Evolutionary conservation across 2,888 invertebrate genomes (phyloP).

Genomic region (Drosophila formosana): DNA sequence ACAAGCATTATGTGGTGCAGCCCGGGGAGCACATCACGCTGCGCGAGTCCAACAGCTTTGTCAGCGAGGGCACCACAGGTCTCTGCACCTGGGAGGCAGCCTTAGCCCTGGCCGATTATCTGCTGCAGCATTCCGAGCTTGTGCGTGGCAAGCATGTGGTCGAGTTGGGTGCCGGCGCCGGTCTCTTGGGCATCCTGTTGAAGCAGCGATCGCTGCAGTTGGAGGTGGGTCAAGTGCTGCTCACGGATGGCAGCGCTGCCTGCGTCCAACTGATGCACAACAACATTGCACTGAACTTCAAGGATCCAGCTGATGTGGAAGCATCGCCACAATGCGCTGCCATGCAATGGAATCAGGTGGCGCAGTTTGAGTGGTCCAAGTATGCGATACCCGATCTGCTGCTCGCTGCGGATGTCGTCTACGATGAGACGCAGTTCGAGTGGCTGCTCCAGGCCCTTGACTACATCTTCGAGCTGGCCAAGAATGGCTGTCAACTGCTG

Average conservation of each 20-base stretch:
- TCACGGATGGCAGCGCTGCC: conserved; percentile 90
- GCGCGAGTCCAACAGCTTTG: conserved; percentile 90
- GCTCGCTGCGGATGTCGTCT: conserved; percentile 88
- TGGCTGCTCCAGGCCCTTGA: conserved; percentile 85
- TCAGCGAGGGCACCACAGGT: conserved; percentile 92
- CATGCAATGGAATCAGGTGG: conserved; percentile 86
- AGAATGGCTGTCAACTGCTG: conserved; percentile 84
- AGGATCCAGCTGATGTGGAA: background rate
- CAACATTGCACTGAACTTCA: conserved; percentile 88
- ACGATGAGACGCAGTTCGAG: conserved; percentile 87
- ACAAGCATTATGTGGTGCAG: conserved; percentile 87
- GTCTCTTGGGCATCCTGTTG: conserved; percentile 89
- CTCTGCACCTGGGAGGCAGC: conserved; percentile 93
- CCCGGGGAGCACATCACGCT: conserved; percentile 86
- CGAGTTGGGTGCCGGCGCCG: conserved; percentile 92
- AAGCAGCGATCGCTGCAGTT: conserved; percentile 86
- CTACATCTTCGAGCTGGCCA: conserved; percentile 80
- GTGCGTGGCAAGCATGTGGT: conserved; percentile 87
- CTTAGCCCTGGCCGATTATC: conserved; percentile 90
- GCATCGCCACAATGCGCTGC: conserved; percentile 41
- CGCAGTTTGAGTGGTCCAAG: conserved; percentile 72
- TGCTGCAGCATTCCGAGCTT: conserved; percentile 86
- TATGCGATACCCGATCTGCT: conserved; percentile 85
- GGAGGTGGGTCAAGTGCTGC: conserved; percentile 86
- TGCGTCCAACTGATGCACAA: conserved; percentile 88